Conservation (phyloP, 2,797 vertebrate genomes). For the Leptoclinus maculatus region DNA sequence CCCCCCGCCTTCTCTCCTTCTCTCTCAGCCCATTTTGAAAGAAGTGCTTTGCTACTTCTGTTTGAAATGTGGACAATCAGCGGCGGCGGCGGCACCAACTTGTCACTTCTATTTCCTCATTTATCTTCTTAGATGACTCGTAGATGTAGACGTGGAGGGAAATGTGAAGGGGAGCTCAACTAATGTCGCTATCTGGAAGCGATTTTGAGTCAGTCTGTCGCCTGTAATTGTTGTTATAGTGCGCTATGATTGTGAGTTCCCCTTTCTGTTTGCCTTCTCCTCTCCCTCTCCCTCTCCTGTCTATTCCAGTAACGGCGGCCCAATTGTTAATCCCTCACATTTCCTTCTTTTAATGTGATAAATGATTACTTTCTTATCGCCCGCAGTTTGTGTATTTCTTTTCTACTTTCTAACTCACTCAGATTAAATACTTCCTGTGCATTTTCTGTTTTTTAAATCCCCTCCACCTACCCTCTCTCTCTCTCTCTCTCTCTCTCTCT, state of each 20-base stretch:
- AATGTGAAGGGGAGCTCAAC: constrained; percentile 21
- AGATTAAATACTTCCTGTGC: constrained; percentile 35
- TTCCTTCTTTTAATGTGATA: constrained; percentile 42
- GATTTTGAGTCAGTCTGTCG: constrained; percentile 40
- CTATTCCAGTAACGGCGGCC: constrained; percentile 15
- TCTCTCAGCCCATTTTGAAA: constrained; percentile 45
- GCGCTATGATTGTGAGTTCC: constrained; percentile 25
- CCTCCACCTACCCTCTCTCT: constrained; percentile 45
- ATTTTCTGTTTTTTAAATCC: constrained; percentile 50
- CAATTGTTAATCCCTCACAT: constrained; percentile 41
- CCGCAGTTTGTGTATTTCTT: constrained; percentile 31
- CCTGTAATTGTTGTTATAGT: constrained; percentile 42
- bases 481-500: no score
- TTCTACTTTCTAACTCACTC: constrained; percentile 25
- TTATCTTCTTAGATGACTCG: constrained; percentile 41
- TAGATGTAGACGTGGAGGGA: constrained; percentile 34
- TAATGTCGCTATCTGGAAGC: constrained; percentile 39
- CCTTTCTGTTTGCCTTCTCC: constrained; percentile 16
- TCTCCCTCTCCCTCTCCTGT: constrained; percentile 2
- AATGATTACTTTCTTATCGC: constrained; percentile 34
- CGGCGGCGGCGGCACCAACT: constrained; percentile 4
- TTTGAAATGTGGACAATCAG: constrained; percentile 65
- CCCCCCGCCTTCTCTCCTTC: background rate
- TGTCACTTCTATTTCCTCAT: constrained; percentile 50
- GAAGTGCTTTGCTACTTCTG: constrained; percentile 39